Evolutionary conservation across 2,888 invertebrate genomes (phyloP).

Genomic region (Uropetala carovei): DNA sequence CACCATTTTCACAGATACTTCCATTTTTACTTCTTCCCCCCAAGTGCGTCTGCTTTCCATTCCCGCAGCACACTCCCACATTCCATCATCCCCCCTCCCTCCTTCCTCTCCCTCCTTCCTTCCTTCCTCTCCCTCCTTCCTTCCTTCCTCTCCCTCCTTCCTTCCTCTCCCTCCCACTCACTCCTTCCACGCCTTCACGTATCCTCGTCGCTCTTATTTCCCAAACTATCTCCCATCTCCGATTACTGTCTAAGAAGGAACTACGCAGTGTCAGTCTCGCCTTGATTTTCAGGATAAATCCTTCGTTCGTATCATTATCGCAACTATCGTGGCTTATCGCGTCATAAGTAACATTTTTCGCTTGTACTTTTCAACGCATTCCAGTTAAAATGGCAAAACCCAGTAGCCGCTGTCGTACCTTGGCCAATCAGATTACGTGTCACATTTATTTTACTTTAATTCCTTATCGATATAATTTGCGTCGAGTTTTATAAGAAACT

Average conservation of each 20-base stretch:
- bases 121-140: not conserved
- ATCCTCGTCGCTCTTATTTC: not conserved
- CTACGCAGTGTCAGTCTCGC: slow-evolving; percentile 4
- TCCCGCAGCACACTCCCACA: not conserved
- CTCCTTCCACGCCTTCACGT: not conserved
- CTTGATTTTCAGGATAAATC: not conserved
- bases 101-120: not conserved
- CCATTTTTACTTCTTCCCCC: not conserved
- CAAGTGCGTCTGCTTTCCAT: not conserved
- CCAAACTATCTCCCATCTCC: not conserved
- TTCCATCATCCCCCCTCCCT: not conserved
- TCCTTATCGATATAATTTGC: no score
- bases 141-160: not conserved
- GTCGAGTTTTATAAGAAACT: no score
- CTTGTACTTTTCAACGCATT: not conserved
- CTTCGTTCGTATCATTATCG: not conserved
- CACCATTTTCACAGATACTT: not conserved
- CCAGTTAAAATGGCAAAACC: no score
- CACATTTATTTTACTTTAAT: no score
- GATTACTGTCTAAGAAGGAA: not conserved
- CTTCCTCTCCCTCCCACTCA: not conserved
- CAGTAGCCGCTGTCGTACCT: no score
- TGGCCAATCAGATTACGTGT: no score
- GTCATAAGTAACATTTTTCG: not conserved
- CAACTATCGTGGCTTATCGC: not conserved